Base-by-base conservation (phyloP, 2,113 vertebrate genomes). In the Synodontis membranacea region DNA sequence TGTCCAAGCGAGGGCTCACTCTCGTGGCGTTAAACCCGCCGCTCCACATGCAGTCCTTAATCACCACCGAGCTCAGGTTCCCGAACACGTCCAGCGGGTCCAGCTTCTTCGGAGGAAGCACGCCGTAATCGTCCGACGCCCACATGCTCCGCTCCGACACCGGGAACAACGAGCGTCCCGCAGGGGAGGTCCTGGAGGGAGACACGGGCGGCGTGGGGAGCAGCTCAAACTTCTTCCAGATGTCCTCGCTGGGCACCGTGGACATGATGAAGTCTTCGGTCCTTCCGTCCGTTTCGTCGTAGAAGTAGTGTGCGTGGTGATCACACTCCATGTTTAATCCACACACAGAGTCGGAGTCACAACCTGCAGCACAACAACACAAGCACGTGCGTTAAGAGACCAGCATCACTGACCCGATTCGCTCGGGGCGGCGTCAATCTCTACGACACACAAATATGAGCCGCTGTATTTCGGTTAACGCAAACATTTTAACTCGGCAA, bases 221-320 rank as follows among this genome's bases (percentile, higher is more conserved):
- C 92, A 98, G 94, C 93, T 99, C 97, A 92, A 99, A 98, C 95
- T 99, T 99, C 95, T 99, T 98, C 98, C 98, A 98, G 90, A 98
- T 98, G 91, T 98, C 97, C 92, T 98, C 97, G 86, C 98, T 98
- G 60, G 97, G 97, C 1, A 97, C 97, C 34, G 97, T 97, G 83
- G 96, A 98, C 87, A 96, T 97, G 91, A 97, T 97, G 90, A 96
- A 97, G 94, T 98, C 97, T 92, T 98, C 97, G 17, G 42, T 74
- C 90, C 92, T 95, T 4, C 93, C 92, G 87, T 98, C 98, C 83
- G 95, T 95, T 91, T 95, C 94, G 85, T 98, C 95, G 89, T 96
- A 96, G 89, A 98, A 98, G 94, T 97, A 98, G 85, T 96, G 96
- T 83, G 96, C 96, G 89, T 94, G 96, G 81, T 95, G 94, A 86